A percentile compares a stretch with the other conserved stretches of the same genome.
These are phyloP conservation scores for Donacobius atricapilla DNA, from an alignment of 2,113 vertebrate genomes.

Conservation along the genomic window DNA sequence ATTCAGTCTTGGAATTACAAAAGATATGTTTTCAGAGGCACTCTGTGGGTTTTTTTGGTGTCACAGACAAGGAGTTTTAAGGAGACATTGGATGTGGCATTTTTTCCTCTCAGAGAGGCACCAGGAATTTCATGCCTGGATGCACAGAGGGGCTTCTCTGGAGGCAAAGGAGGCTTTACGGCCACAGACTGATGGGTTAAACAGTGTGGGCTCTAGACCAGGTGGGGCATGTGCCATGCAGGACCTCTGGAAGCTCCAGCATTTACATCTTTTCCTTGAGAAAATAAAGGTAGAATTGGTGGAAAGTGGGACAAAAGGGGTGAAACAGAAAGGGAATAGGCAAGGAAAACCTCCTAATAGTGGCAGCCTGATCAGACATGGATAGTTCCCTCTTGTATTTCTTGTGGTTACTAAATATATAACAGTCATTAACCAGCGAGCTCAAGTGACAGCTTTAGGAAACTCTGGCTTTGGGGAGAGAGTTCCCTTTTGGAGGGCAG, in stretches of 20 bases:
- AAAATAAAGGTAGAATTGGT: not conserved
- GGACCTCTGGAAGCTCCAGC: not conserved
- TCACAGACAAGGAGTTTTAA: not conserved
- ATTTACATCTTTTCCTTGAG: not conserved
- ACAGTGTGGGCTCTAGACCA: accelerated
- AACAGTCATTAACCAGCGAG: not conserved
- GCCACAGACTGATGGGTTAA: too few species aligned
- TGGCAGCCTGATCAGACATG: not conserved
- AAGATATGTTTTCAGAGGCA: not conserved
- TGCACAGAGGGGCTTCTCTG: not conserved
- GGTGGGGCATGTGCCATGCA: too few species aligned
- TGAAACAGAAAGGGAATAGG: not conserved
- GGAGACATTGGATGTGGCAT: accelerated
- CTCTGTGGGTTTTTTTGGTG: not conserved
- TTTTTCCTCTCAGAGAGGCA: not conserved
- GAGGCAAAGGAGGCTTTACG: not conserved
- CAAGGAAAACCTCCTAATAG: not conserved
- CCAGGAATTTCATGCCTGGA: not conserved
- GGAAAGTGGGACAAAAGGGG: not conserved
- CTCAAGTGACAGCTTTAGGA: not conserved
- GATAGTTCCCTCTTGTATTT: not conserved
- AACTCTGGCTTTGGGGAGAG: not conserved
- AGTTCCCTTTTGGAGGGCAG: not conserved
- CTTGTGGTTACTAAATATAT: not conserved
- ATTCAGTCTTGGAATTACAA: not conserved